phyloP scores from a whole-genome alignment of 2,888 invertebrate species.

The Drosophila pseudotalamancana region DNA sequence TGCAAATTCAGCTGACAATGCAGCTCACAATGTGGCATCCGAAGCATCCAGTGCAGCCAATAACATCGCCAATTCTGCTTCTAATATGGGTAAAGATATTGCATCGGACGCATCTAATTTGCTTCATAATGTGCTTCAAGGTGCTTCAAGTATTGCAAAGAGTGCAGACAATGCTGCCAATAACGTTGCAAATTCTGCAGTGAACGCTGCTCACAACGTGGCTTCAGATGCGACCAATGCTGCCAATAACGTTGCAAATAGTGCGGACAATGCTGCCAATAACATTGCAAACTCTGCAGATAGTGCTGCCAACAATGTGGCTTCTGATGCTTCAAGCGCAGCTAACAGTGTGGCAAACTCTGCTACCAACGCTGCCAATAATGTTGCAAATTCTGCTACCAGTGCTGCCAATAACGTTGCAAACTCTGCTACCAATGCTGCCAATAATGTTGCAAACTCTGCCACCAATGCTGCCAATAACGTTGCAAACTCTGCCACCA shows the following conservation, averaged over 20 bases:
- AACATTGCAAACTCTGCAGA: too few relatives aligned
- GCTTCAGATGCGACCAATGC: conserved; percentile 2
- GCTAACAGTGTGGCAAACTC: background rate
- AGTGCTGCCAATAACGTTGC: background rate
- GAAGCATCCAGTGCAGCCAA: background rate
- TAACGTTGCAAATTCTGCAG: background rate
- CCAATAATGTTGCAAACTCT: background rate
- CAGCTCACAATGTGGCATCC: background rate
- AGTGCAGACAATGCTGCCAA: background rate
- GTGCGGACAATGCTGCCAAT: too few relatives aligned
- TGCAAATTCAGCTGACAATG: background rate
- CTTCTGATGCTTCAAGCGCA: too few relatives aligned
- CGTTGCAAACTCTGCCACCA: conserved; percentile 4
- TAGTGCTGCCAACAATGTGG: too few relatives aligned
- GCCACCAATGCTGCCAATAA: conserved; percentile 1
- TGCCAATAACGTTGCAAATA: background rate
- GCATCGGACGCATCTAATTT: too few relatives aligned
- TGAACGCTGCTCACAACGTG: background rate
- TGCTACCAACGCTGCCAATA: background rate
- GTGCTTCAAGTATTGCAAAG: background rate
- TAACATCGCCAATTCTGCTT: background rate
- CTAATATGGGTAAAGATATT: too few relatives aligned
- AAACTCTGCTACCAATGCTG: background rate
- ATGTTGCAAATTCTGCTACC: conserved; percentile 3
- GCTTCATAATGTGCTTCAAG: too few relatives aligned